phyloP scores from a whole-genome alignment of 2,113 vertebrate genomes.

The Gallinago paraguaiae region DNA sequence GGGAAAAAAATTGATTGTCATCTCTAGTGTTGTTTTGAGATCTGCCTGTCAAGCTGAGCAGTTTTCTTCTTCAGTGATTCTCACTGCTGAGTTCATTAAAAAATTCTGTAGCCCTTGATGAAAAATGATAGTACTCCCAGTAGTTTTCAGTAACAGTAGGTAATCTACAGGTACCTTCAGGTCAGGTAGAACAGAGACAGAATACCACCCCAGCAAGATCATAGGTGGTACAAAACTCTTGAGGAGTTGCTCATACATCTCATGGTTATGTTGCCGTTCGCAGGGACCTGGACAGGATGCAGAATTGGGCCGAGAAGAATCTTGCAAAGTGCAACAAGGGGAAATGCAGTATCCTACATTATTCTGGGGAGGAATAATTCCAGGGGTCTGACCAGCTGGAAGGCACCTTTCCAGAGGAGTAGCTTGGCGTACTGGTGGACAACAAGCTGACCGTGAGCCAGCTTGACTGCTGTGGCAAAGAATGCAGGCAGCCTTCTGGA shows the following conservation, averaged over 20 bases:
- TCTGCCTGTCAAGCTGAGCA: not conserved
- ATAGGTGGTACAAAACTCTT: not conserved
- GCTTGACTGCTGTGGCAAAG: not conserved
- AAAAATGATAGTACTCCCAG: not conserved
- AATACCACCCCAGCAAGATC: not conserved
- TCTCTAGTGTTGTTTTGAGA: not conserved
- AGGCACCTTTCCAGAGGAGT: not conserved
- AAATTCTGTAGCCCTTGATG: not conserved
- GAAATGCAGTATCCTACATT: not conserved
- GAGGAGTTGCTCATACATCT: not conserved
- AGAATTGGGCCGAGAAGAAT: not conserved
- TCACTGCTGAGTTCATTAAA: not conserved
- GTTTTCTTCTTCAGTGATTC: not conserved
- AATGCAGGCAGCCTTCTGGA: not conserved
- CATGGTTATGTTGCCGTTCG: not conserved
- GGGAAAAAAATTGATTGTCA: not conserved
- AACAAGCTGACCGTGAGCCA: accelerated
- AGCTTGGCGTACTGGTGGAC: not conserved
- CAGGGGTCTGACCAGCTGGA: not conserved
- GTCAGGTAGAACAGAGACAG: not conserved
- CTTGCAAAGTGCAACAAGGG: not conserved
- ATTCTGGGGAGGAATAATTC: not conserved
- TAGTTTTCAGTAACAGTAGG: not conserved
- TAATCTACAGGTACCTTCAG: not conserved
- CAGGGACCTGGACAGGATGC: not conserved